Evolutionary conservation across 2,797 vertebrate genomes (phyloP).

Genomic region (Siniperca undulata): DNA sequence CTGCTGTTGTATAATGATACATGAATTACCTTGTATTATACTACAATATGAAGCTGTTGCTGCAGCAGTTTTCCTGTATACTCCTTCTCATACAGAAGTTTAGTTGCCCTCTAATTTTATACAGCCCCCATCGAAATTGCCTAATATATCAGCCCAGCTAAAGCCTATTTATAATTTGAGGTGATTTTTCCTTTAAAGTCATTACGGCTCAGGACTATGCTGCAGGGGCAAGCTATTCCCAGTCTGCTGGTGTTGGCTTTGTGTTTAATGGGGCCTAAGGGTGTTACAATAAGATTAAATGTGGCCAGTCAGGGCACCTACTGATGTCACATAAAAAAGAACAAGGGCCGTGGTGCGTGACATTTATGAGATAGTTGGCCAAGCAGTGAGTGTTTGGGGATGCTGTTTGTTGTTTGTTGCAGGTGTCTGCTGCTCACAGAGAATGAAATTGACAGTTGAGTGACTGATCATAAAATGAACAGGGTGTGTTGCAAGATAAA

Average conservation of each 20-base stretch:
- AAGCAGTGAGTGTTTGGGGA: constrained; percentile 65
- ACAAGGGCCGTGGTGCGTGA: constrained; percentile 68
- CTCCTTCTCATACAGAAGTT: constrained; percentile 3
- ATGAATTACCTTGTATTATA: not conserved
- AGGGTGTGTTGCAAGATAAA: constrained; percentile 52
- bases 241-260: constrained; percentile 59
- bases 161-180: constrained; percentile 54
- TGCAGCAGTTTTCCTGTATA: not conserved
- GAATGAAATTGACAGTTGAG: constrained; percentile 52
- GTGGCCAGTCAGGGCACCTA: constrained; percentile 71
- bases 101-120: constrained; percentile 31
- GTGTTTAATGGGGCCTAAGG: constrained; percentile 75
- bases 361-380: constrained; percentile 76
- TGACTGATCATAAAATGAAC: constrained; percentile 55
- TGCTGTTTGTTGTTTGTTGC: constrained; percentile 65
- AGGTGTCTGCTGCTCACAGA: constrained; percentile 48
- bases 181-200: constrained; percentile 60
- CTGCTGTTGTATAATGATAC: too few species aligned
- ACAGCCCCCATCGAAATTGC: not conserved
- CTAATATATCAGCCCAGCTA: constrained; percentile 32
- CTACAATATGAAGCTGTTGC: not conserved
- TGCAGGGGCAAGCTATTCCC: constrained; percentile 54
- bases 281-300: constrained; percentile 79
- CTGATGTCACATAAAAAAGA: constrained; percentile 82
- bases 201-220: constrained; percentile 36